Conservation (phyloP, 2,888 invertebrate species). For the Alcis repandata region DNA sequence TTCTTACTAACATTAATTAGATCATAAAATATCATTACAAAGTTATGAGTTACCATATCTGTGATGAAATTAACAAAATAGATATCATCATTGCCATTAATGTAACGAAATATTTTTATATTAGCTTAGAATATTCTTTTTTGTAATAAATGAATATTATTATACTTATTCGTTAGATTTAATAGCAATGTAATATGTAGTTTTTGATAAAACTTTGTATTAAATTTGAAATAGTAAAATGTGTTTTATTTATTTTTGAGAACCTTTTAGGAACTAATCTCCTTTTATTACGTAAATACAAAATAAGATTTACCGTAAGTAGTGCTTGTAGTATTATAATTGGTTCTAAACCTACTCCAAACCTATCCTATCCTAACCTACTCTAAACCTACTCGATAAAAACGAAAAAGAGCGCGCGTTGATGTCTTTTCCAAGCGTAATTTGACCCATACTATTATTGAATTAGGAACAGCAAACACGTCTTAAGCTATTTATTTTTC, state of each 20-base stretch:
- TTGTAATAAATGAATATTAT: slow-evolving; percentile 29
- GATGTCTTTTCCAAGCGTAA: not conserved
- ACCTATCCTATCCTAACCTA: too few relatives aligned
- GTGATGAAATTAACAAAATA: slow-evolving; percentile 68
- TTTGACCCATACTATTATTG: too few relatives aligned
- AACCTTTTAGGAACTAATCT: slow-evolving; percentile 18
- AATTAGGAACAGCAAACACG: too few relatives aligned
- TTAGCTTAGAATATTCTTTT: slow-evolving; percentile 17
- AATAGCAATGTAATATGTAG: slow-evolving; percentile 41
- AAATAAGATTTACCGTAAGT: not conserved
- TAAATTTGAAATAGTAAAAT: slow-evolving; percentile 33
- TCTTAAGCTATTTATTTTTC: too few relatives aligned
- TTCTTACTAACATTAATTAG: slow-evolving; percentile 12
- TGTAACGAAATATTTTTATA: slow-evolving; percentile 20
- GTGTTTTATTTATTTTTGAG: slow-evolving; percentile 36
- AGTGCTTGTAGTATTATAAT: too few relatives aligned
- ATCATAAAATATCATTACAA: slow-evolving; percentile 30
- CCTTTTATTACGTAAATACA: not conserved
- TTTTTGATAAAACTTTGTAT: slow-evolving; percentile 50
- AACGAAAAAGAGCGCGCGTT: not conserved
- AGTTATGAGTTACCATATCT: slow-evolving; percentile 68
- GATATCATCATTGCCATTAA: slow-evolving; percentile 56
- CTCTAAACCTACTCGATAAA: too few relatives aligned
- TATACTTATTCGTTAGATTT: slow-evolving; percentile 45
- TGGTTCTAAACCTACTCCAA: too few relatives aligned